Conservation (phyloP, 1,140 invertebrate genomes). For the Trachymyrmex septentrionalis region DNA sequence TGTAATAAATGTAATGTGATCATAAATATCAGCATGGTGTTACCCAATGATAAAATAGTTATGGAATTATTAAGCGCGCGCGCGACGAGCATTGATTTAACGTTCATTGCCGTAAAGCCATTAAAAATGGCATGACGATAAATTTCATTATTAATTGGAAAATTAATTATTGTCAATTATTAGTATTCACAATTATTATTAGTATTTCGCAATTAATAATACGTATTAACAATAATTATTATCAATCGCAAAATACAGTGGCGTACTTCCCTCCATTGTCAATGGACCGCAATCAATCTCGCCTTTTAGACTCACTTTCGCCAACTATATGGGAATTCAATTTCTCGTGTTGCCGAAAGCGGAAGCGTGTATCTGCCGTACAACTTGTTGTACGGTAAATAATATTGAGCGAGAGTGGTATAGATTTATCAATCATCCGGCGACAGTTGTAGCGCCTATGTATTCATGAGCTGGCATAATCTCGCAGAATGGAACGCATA, state of each 20-base stretch:
- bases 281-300: neutral
- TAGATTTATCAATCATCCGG: conserved; percentile 60
- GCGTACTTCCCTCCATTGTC: neutral
- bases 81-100: neutral
- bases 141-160: conserved; percentile 12
- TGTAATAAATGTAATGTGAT: neutral
- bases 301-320: neutral
- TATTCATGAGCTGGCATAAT: conserved; percentile 69
- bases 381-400: conserved; percentile 32
- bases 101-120: neutral
- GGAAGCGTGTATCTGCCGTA: conserved; percentile 3
- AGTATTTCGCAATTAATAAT: conserved; percentile 15
- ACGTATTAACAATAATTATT: conserved; percentile 22
- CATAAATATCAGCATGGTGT: conserved; percentile 6
- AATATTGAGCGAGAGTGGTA: conserved; percentile 38
- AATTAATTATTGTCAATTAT: conserved; percentile 36
- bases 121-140: conserved; percentile 12
- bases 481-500: conserved; percentile 33
- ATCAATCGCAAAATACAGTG: neutral
- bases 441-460: conserved; percentile 42
- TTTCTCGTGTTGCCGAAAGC: conserved; percentile 22
- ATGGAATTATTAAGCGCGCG: neutral
- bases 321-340: neutral
- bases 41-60: conserved; percentile 24
- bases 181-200: too few species aligned